Conservation (phyloP, 2,888 invertebrate genomes). For the Sclerodermus sp. region DNA sequence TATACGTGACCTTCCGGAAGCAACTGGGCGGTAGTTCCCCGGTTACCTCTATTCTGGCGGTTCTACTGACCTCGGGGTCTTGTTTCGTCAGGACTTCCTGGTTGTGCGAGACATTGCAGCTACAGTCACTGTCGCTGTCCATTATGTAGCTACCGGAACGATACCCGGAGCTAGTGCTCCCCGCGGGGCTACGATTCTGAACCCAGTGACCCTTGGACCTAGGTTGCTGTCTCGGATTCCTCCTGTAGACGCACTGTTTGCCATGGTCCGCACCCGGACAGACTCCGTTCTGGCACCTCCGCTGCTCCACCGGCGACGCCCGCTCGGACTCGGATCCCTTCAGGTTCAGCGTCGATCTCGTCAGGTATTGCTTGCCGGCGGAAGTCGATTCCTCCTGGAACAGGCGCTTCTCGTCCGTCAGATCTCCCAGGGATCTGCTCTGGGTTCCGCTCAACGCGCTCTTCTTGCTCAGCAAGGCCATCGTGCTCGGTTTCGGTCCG, state of each 20-base stretch:
- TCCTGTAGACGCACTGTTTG: too few relatives aligned
- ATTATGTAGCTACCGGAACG: constrained; percentile 58
- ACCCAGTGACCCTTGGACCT: neutral
- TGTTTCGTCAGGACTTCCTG: constrained; percentile 43
- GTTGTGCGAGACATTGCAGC: constrained; percentile 61
- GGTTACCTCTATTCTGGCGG: constrained; percentile 17
- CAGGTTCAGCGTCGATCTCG: too few relatives aligned
- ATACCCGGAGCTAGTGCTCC: constrained; percentile 60
- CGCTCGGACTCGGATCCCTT: constrained; percentile 22
- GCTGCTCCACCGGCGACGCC: constrained; percentile 16
- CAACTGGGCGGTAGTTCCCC: constrained; percentile 44
- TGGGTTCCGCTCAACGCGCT: too few relatives aligned
- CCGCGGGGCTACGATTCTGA: constrained; percentile 30
- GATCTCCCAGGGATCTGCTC: too few relatives aligned
- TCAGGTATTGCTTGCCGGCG: too few relatives aligned
- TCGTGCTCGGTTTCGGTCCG: constrained; percentile 28
- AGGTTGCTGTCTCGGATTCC: constrained; percentile 1
- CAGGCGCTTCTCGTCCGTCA: too few relatives aligned
- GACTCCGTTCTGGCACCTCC: neutral
- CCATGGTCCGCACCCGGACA: too few relatives aligned
- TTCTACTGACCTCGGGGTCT: neutral
- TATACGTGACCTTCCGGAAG: constrained; percentile 42
- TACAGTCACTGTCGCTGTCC: constrained; percentile 62
- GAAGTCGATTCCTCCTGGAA: too few relatives aligned
- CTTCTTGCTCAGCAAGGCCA: too few relatives aligned